Percentiles rank a stretch among this genome's conserved stretches.
These are phyloP conservation scores for Caenorhabditis uteleia DNA, from an alignment of 2,888 invertebrate species.

Conservation along the genomic window DNA sequence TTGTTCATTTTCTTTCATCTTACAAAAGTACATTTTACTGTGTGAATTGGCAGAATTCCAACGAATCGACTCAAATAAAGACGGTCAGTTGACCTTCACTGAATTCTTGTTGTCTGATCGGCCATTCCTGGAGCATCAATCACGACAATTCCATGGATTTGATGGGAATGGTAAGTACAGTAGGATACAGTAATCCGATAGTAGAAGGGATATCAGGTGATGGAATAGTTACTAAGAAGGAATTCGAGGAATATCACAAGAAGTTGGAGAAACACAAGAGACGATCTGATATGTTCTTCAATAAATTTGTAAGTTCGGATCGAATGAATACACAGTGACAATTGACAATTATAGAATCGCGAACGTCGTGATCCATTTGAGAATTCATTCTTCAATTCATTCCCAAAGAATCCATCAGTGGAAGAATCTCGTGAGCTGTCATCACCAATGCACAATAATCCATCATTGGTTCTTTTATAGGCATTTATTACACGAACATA, in stretches of 20 bases:
- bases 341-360: slow-evolving; percentile 27
- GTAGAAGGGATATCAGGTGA: slow-evolving; percentile 38
- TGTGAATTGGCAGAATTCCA: slow-evolving; percentile 54
- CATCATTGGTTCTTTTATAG: slow-evolving; percentile 31
- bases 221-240: slow-evolving; percentile 57
- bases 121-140: slow-evolving; percentile 57
- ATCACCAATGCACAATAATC: slow-evolving; percentile 22
- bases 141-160: slow-evolving; percentile 38
- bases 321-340: background rate
- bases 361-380: slow-evolving; percentile 39
- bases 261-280: slow-evolving; percentile 47
- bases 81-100: slow-evolving; percentile 60
- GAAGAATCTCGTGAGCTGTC: slow-evolving; percentile 30
- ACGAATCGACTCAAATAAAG: slow-evolving; percentile 58
- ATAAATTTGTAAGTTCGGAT: slow-evolving; percentile 29
- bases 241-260: slow-evolving; percentile 57
- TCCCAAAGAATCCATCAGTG: slow-evolving; percentile 24
- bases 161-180: slow-evolving; percentile 34
- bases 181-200: background rate
- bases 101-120: slow-evolving; percentile 64
- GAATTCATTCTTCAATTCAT: slow-evolving; percentile 30
- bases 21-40: background rate
- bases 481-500: slow-evolving; percentile 4
- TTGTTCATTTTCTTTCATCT: no score
- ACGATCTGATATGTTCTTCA: slow-evolving; percentile 35